Percentiles rank a stretch among this genome's conserved stretches.
Conservation (phyloP, 2,888 invertebrate genomes). For the Orthosia cruda region DNA sequence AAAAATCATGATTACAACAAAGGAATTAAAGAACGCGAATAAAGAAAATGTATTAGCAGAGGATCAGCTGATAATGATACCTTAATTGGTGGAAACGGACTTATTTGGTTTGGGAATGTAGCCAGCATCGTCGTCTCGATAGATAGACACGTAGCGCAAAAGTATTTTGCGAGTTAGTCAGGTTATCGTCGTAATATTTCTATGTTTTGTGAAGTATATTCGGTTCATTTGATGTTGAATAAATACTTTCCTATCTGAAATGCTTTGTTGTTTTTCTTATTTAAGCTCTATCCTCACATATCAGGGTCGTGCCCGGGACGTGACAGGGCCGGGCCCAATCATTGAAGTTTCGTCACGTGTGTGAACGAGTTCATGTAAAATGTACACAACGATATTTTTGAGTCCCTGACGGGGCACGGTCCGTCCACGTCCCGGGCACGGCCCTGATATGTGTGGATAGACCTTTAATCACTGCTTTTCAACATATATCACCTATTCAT, state of each 20-base stretch:
- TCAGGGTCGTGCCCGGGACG: too few species aligned
- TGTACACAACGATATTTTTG: too few species aligned
- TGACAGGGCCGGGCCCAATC: too few species aligned
- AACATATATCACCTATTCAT: not conserved
- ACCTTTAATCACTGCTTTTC: not conserved
- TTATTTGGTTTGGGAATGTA: conserved; percentile 56
- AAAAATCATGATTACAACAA: conserved; percentile 36
- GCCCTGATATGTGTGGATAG: too few species aligned
- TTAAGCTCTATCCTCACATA: too few species aligned
- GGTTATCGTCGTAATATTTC: conserved; percentile 76
- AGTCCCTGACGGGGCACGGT: too few species aligned
- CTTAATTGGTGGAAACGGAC: conserved; percentile 48
- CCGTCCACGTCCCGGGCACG: too few species aligned
- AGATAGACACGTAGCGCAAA: conserved; percentile 72
- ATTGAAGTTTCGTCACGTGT: too few species aligned
- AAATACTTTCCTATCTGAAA: conserved; percentile 81
- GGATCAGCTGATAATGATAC: conserved; percentile 40
- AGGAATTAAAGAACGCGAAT: conserved; percentile 39
- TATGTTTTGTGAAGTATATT: conserved; percentile 77
- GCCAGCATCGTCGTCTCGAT: conserved; percentile 64
- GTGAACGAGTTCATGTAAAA: too few species aligned
- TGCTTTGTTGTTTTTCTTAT: conserved; percentile 62
- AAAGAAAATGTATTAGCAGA: conserved; percentile 28
- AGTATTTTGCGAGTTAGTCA: conserved; percentile 77
- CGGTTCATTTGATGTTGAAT: conserved; percentile 86